Percentiles rank a stretch among this genome's conserved stretches.
Evolutionary conservation across 53 echinoderm and acorn worm species (phyloP).

Genomic region (Astropecten irregularis): DNA sequence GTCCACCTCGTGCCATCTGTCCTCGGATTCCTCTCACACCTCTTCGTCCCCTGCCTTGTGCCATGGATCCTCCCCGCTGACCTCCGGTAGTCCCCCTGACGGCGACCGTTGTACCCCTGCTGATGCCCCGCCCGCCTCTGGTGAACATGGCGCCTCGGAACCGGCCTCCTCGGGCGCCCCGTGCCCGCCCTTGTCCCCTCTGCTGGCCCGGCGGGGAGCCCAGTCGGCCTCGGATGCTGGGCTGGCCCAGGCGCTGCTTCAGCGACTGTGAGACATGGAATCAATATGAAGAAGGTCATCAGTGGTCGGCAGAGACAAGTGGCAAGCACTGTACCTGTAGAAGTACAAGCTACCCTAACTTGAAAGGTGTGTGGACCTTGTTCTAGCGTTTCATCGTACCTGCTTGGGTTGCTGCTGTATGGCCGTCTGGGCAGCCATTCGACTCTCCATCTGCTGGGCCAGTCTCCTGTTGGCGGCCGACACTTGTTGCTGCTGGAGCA

Average conservation of each 20-base stretch:
- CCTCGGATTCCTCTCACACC: slow-evolving; percentile 6
- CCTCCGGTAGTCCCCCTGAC: slow-evolving; percentile 35
- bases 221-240: slow-evolving; percentile 79
- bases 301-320: not conserved
- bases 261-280: no score
- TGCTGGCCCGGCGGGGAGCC: slow-evolving; percentile 47
- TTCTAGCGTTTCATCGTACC: no score
- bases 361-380: no score
- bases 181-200: slow-evolving; percentile 37
- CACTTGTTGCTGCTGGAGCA: slow-evolving; percentile 80
- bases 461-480: slow-evolving; percentile 84
- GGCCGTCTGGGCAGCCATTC: slow-evolving; percentile 81
- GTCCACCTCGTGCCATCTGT: slow-evolving; percentile 8
- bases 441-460: slow-evolving; percentile 94
- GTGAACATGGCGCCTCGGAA: slow-evolving; percentile 8
- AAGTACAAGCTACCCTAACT: no score
- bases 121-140: slow-evolving; percentile 56
- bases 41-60: not conserved
- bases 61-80: slow-evolving; percentile 8
- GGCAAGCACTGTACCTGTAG: no score
- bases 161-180: slow-evolving; percentile 51
- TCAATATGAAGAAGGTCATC: not conserved
- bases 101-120: slow-evolving; percentile 43
- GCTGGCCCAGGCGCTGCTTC: slow-evolving; percentile 67
- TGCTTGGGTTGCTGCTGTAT: slow-evolving; percentile 47